Evolutionary conservation across 2,113 vertebrate species (phyloP).

Genomic region (Nipponia nippon): DNA sequence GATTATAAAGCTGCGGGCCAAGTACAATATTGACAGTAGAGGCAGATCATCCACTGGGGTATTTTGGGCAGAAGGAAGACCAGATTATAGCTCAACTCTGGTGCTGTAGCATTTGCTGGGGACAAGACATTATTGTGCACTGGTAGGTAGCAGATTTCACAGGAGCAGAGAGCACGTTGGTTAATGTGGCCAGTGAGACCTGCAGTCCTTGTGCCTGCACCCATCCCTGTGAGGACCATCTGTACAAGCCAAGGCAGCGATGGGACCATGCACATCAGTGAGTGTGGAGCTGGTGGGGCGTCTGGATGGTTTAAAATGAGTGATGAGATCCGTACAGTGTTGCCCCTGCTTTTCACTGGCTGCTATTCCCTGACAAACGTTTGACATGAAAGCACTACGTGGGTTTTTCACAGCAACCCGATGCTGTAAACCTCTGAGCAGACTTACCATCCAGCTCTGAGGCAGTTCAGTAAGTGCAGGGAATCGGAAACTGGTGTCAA

Average conservation of each 20-base stretch:
- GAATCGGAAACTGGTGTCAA: background rate
- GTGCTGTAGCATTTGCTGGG: background rate
- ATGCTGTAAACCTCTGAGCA: background rate
- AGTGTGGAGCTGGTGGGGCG: fast-evolving
- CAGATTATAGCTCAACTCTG: background rate
- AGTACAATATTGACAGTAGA: slow-evolving; percentile 27
- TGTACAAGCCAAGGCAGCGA: fast-evolving
- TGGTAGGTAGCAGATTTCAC: background rate
- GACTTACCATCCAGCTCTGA: background rate
- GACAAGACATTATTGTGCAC: background rate
- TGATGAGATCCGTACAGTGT: fast-evolving
- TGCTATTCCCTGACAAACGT: background rate
- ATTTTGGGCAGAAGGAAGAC: background rate
- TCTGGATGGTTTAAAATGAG: background rate
- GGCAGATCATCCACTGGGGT: background rate
- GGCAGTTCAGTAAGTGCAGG: background rate
- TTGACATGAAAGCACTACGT: background rate
- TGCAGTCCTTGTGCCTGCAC: fast-evolving
- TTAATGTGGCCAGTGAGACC: background rate
- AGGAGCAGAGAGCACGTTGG: background rate
- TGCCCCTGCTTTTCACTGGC: background rate
- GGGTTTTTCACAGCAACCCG: background rate
- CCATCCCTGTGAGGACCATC: background rate
- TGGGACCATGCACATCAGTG: fast-evolving
- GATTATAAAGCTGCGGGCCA: background rate